phyloP scores from a whole-genome alignment of 2,113 vertebrate species.

The Seriola dumerili region DNA sequence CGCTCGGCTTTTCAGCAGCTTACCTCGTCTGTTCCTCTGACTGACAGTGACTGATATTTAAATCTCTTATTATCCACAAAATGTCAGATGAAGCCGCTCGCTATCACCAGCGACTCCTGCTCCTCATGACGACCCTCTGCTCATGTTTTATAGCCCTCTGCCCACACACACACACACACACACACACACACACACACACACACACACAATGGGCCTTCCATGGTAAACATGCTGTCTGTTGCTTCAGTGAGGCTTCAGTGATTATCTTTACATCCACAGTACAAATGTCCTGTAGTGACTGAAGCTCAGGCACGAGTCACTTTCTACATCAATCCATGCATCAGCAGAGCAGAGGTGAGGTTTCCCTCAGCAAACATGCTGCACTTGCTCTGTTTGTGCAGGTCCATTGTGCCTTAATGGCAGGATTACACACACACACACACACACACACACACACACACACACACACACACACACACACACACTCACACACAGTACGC shows the following conservation, averaged over 20 bases:
- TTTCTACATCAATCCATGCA: constrained; percentile 26
- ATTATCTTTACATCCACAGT: constrained; percentile 37
- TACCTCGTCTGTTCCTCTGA: constrained; percentile 54
- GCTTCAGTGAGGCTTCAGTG: constrained; percentile 33
- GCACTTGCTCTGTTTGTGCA: constrained; percentile 13
- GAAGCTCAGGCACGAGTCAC: not conserved
- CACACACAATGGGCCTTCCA: constrained; percentile 39
- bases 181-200: constrained; percentile 21
- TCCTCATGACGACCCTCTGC: constrained; percentile 28
- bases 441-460: constrained; percentile 31
- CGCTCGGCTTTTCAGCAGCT: not conserved
- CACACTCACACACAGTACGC: constrained; percentile 33
- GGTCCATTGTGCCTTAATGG: constrained; percentile 65
- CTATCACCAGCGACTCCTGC: not conserved
- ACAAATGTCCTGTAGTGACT: constrained; percentile 24
- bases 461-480: constrained; percentile 22
- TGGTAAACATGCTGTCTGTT: constrained; percentile 26
- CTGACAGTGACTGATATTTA: not conserved
- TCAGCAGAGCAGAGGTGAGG: constrained; percentile 27
- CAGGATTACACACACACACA: constrained; percentile 29
- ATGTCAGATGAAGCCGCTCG: not conserved
- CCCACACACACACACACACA: constrained; percentile 35
- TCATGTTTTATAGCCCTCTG: constrained; percentile 48
- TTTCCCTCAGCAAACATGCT: constrained; percentile 64
- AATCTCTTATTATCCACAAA: constrained; percentile 11